Percentiles rank a stretch among this genome's conserved stretches.
phyloP scores from a whole-genome alignment of 2,888 invertebrate genomes.

The Acrobasis consociella region DNA sequence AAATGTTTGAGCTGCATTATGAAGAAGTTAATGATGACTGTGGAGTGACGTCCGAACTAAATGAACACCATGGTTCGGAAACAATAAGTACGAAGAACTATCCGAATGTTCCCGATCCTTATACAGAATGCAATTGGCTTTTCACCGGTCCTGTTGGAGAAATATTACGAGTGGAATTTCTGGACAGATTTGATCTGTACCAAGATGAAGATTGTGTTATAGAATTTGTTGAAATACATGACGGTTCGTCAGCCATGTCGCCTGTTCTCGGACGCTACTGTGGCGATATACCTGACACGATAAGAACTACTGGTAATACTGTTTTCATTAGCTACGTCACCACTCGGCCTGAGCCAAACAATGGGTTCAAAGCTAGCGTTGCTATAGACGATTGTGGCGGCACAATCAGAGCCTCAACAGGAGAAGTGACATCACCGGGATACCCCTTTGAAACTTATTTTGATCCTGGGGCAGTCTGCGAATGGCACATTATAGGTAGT shows the following conservation, averaged over 20 bases:
- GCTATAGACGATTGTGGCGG: conserved; percentile 85
- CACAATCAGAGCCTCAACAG: conserved; percentile 81
- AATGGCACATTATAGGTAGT: conserved; percentile 85
- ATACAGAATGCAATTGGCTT: conserved; percentile 92
- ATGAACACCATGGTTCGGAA: conserved; percentile 67
- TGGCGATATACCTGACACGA: conserved; percentile 81
- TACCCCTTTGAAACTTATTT: conserved; percentile 83
- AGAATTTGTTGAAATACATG: conserved; percentile 90
- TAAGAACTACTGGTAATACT: conserved; percentile 85
- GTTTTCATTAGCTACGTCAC: conserved; percentile 88
- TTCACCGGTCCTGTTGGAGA: conserved; percentile 89
- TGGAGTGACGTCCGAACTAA: conserved; percentile 84
- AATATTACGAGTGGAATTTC: conserved; percentile 88
- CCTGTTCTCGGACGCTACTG: conserved; percentile 86
- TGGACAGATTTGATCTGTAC: conserved; percentile 87
- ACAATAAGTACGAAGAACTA: conserved; percentile 90
- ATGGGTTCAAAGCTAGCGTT: conserved; percentile 89
- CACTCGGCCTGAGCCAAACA: conserved; percentile 85
- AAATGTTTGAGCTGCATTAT: conserved; percentile 75
- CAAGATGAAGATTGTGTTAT: conserved; percentile 49
- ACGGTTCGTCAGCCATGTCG: conserved; percentile 90
- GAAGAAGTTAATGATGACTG: conserved; percentile 86
- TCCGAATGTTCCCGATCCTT: conserved; percentile 90
- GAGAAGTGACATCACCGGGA: conserved; percentile 86
- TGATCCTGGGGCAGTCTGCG: conserved; percentile 84